phyloP scores from a whole-genome alignment of 2,888 invertebrate species.

The Cynaeus angustus region DNA sequence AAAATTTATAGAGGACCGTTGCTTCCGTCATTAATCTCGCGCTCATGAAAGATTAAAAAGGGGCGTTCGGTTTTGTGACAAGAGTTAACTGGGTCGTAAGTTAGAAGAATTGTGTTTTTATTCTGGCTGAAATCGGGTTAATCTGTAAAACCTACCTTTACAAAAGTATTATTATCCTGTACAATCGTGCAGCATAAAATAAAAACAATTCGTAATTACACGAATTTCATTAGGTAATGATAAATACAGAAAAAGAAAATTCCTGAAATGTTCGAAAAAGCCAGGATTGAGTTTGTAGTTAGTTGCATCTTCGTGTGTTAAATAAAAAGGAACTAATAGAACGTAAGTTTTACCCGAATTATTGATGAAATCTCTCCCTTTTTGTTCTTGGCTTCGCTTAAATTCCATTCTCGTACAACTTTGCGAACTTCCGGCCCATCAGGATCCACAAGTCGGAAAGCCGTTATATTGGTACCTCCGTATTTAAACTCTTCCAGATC shows the following conservation, averaged over 20 bases:
- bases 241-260: not conserved
- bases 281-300: slow-evolving; percentile 4
- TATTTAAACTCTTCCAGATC: slow-evolving; percentile 95
- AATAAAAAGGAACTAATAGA: slow-evolving; percentile 32
- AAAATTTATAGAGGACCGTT: not conserved
- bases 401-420: slow-evolving; percentile 86
- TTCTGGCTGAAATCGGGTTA: not conserved
- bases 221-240: no score
- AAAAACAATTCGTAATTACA: slow-evolving; percentile 36
- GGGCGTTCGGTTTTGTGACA: slow-evolving; percentile 10
- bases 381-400: slow-evolving; percentile 76
- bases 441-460: slow-evolving; percentile 91
- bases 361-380: slow-evolving; percentile 58
- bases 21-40: slow-evolving; percentile 11
- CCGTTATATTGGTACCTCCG: slow-evolving; percentile 96
- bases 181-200: slow-evolving; percentile 39
- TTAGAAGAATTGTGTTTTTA: not conserved
- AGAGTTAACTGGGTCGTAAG: not conserved
- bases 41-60: slow-evolving; percentile 16
- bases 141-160: slow-evolving; percentile 74
- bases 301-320: slow-evolving; percentile 7
- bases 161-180: slow-evolving; percentile 82
- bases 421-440: slow-evolving; percentile 85
- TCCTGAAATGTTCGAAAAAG: no score
- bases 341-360: slow-evolving; percentile 54